Base-by-base conservation (phyloP, 2,113 vertebrate genomes). In the Fulica atra region DNA sequence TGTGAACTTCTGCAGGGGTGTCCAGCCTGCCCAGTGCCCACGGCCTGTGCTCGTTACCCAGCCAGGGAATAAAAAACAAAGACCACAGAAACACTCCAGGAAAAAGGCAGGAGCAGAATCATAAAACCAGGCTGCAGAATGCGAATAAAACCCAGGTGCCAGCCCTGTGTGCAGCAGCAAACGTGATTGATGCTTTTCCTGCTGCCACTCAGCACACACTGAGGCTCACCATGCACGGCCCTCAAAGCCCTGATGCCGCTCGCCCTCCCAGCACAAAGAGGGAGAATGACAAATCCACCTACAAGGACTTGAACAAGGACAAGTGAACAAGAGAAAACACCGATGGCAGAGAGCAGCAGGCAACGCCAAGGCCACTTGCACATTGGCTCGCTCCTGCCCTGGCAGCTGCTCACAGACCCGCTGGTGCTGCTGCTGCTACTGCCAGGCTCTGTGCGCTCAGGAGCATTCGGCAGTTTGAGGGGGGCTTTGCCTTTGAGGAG, bases 331-430 rank as follows among this genome's bases (percentile, higher is more conserved):
- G 48, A 74, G 9, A 16, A 19, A 19, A 31, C 24, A 31, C 2
- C 0, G 21, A 36, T 0, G 0, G 20, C 70, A 9, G 31, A 0
- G 36, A 79, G 54, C 5, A 1, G 54, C 46, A 61, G 59, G 2
- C 6, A 54, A 21, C 50, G n/a, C 19, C 89, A 18, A 88, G 53
- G 80, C 81, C 81, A 23, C 3, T 10, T 2, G 17, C 16, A 5
- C 40, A 5, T 0, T 19, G 50, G 36, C 31, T 56, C 6, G 16
- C 40, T 31, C n/a, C 61, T 78, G 59, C n/a, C 53, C 46, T 2
- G 0, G 33, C 79, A 7, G 74, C 4, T 46, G 93, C 74, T 23
- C 3, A 10, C 40, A 38, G 73, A 29, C 46, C 73, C 19, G 69
- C 80, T 11, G 44, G 38, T 15, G 8, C 70, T 29, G 70, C 81